Evolutionary conservation across 2,888 invertebrate species (phyloP).

Genomic region (Hoplodrina blanda): DNA sequence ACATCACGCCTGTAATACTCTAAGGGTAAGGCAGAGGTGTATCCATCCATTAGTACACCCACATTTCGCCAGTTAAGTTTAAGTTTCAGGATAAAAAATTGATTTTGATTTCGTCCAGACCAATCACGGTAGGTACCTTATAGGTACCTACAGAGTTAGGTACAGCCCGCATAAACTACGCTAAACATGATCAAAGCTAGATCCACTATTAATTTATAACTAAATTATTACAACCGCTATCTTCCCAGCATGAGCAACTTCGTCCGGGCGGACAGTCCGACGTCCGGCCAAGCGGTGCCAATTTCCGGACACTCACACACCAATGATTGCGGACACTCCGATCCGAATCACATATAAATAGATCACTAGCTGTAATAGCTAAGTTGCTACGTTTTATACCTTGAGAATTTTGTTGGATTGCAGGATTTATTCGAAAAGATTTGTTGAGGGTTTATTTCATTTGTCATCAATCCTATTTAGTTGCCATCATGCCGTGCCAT

Average conservation of each 20-base stretch:
- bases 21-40: too few relatives aligned
- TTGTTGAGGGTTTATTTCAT: background rate
- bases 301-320: slow-evolving; percentile 77
- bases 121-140: too few relatives aligned
- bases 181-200: slow-evolving; percentile 24
- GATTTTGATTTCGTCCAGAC: too few relatives aligned
- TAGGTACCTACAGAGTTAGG: too few relatives aligned
- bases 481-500: too few relatives aligned
- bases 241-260: slow-evolving; percentile 63
- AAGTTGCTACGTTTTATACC: slow-evolving; percentile 16
- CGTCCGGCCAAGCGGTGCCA: slow-evolving; percentile 75
- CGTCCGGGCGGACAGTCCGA: slow-evolving; percentile 65
- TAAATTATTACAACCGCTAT: slow-evolving; percentile 60
- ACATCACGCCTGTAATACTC: too few relatives aligned
- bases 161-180: background rate
- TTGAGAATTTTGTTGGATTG: background rate
- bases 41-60: too few relatives aligned
- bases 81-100: too few relatives aligned
- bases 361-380: slow-evolving; percentile 41
- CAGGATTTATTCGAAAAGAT: background rate
- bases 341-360: slow-evolving; percentile 61
- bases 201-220: slow-evolving; percentile 55
- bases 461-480: too few relatives aligned
- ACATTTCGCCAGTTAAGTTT: too few relatives aligned
- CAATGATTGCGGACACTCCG: slow-evolving; percentile 58